Evolutionary conservation across 2,888 invertebrate species (phyloP).

Genomic region (Drosophila anomelani): DNA sequence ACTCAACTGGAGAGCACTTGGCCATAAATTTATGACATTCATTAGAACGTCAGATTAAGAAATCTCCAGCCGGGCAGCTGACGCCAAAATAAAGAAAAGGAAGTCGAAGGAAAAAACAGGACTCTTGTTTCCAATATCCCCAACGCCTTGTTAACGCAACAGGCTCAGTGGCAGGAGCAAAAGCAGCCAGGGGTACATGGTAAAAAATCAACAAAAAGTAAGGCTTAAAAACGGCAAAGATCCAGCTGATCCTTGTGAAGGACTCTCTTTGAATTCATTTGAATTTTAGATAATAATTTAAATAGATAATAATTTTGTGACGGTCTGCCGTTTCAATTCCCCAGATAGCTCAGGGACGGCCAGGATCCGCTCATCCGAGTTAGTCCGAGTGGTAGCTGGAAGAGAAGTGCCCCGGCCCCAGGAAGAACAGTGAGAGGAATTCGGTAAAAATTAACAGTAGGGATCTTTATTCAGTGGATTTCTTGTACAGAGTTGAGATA

Average conservation of each 20-base stretch:
- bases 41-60: constrained; percentile 84
- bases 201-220: background rate
- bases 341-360: too few species aligned
- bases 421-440: too few species aligned
- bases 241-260: background rate
- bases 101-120: constrained; percentile 18
- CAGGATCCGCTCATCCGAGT: too few species aligned
- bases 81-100: constrained; percentile 57
- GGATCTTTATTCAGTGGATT: too few species aligned
- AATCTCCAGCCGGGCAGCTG: constrained; percentile 81
- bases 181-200: constrained; percentile 4
- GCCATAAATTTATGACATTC: constrained; percentile 84
- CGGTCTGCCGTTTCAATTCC: too few species aligned
- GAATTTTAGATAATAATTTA: too few species aligned
- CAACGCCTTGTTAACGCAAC: constrained; percentile 28
- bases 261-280: background rate
- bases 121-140: constrained; percentile 10
- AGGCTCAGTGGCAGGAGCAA: constrained; percentile 4
- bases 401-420: too few species aligned
- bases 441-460: too few species aligned
- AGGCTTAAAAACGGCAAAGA: background rate
- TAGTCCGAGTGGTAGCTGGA: too few species aligned
- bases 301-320: too few species aligned
- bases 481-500: too few species aligned
- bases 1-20: constrained; percentile 55